Conservation (phyloP, 1,140 invertebrate species). For the Habropoda laboriosa region DNA sequence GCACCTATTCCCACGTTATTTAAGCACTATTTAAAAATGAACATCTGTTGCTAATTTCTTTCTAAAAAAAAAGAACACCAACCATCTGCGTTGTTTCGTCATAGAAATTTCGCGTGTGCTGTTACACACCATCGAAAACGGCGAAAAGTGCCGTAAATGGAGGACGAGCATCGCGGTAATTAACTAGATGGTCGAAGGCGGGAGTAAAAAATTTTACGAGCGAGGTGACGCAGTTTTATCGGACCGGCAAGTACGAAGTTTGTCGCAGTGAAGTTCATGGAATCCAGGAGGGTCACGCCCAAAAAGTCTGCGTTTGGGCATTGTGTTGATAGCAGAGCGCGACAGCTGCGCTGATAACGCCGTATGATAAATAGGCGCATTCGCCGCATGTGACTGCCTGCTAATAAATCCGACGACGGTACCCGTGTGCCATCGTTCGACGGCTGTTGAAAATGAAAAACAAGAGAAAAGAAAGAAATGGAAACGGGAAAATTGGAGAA, state of each 20-base stretch:
- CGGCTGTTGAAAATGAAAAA: not conserved
- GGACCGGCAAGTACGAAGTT: slow-evolving; percentile 1
- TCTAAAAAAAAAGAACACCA: not conserved
- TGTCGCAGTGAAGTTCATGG: slow-evolving; percentile 33
- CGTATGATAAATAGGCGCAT: slow-evolving; percentile 44
- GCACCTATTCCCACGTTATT: no score
- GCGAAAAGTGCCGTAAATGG: not conserved
- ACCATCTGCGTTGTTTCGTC: not conserved
- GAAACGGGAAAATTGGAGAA: not conserved
- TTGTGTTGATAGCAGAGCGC: slow-evolving; percentile 32
- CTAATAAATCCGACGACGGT: slow-evolving; percentile 20
- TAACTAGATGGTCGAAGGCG: slow-evolving; percentile 17
- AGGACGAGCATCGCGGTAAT: slow-evolving; percentile 9
- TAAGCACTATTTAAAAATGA: no score
- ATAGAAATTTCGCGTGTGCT: not conserved
- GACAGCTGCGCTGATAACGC: slow-evolving; percentile 47
- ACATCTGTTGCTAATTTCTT: no score
- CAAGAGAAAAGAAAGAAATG: not conserved
- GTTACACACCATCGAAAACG: not conserved
- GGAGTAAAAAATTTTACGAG: slow-evolving; percentile 16
- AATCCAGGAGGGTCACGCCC: slow-evolving; percentile 30
- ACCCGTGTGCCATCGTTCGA: not conserved
- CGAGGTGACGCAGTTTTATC: slow-evolving; percentile 30
- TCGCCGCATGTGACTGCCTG: slow-evolving; percentile 45
- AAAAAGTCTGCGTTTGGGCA: slow-evolving; percentile 37